Evolutionary conservation across 2,113 vertebrate genomes (phyloP).

Genomic region (Vidua macroura): DNA sequence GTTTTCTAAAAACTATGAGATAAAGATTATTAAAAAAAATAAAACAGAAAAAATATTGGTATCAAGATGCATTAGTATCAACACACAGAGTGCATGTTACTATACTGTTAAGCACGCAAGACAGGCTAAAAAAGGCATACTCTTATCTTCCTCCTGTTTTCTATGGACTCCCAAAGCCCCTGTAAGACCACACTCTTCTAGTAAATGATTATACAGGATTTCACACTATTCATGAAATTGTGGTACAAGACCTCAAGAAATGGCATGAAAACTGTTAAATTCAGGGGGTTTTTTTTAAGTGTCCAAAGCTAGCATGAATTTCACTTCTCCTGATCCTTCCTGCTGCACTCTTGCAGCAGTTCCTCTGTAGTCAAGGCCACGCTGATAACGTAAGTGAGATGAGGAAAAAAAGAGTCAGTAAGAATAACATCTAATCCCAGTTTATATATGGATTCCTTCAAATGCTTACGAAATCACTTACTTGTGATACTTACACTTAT

Average conservation of each 20-base stretch:
- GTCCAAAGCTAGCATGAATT: neutral
- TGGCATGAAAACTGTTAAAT: neutral
- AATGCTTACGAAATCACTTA: neutral
- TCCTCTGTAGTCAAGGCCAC: neutral
- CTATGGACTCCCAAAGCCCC: neutral
- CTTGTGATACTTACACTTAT: too few species aligned
- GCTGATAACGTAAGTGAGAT: neutral
- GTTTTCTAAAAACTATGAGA: neutral
- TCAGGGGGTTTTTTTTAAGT: neutral
- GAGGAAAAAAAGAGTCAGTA: neutral
- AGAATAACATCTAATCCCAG: neutral
- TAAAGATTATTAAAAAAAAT: neutral
- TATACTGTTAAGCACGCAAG: neutral
- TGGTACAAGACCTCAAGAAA: neutral
- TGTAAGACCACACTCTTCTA: neutral
- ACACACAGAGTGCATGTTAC: neutral
- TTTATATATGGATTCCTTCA: neutral
- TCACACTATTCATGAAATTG: neutral
- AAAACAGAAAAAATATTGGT: neutral
- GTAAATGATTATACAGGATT: neutral
- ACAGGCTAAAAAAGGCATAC: neutral
- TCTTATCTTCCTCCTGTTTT: neutral
- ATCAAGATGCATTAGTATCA: neutral
- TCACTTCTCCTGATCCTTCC: neutral
- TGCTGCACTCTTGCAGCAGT: neutral